phyloP scores from a whole-genome alignment of 2,113 vertebrate genomes.

The Phainopepla nitens region DNA sequence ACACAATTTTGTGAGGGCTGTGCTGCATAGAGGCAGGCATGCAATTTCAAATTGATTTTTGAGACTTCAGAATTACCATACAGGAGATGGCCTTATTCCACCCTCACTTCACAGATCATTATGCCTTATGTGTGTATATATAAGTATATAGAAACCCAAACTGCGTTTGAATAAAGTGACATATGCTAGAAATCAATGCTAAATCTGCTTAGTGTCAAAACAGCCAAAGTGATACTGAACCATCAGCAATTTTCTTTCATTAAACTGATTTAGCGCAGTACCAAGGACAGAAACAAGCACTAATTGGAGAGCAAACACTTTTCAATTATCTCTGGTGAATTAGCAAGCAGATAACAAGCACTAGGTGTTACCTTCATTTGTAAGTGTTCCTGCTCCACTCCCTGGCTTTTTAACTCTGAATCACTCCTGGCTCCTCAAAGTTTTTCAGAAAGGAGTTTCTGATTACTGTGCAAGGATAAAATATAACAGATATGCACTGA shows the following conservation, averaged over 20 bases:
- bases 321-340: background rate
- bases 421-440: background rate
- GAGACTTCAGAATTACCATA: background rate
- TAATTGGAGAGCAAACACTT: background rate
- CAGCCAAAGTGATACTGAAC: background rate
- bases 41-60: background rate
- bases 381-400: background rate
- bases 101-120: background rate
- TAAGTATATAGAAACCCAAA: background rate
- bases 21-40: background rate
- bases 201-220: background rate
- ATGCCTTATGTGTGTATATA: background rate
- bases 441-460: background rate
- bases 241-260: background rate
- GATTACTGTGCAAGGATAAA: background rate
- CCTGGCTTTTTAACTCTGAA: background rate
- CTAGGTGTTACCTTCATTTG: background rate
- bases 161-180: background rate
- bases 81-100: background rate
- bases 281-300: background rate
- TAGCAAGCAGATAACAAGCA: background rate
- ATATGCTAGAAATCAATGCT: background rate
- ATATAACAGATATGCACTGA: background rate
- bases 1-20: background rate
- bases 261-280: background rate